Conservation (phyloP, 2,888 invertebrate species). For the Iphiclides podalirius region DNA sequence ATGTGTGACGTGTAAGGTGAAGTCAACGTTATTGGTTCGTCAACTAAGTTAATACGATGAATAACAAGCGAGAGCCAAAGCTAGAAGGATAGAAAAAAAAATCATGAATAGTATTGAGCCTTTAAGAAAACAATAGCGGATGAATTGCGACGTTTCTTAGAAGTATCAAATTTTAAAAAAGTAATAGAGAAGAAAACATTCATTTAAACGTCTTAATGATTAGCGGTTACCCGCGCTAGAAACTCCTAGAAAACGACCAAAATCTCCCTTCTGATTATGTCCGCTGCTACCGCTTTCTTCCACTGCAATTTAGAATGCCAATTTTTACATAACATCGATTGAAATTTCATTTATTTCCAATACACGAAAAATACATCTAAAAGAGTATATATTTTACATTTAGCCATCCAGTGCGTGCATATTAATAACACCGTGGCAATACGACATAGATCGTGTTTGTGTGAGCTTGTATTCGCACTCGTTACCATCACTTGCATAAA, state of each 20-base stretch:
- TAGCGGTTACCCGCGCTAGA: slow-evolving; percentile 81
- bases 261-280: slow-evolving; percentile 72
- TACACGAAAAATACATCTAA: slow-evolving; percentile 20
- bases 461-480: slow-evolving; percentile 48
- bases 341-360: neutral
- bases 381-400: slow-evolving; percentile 32
- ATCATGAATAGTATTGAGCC: slow-evolving; percentile 5
- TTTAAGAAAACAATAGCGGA: slow-evolving; percentile 15
- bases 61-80: slow-evolving; percentile 21
- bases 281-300: slow-evolving; percentile 73
- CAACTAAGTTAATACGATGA: neutral
- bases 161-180: slow-evolving; percentile 34
- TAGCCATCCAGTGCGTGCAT: slow-evolving; percentile 55
- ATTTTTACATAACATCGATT: slow-evolving; percentile 36
- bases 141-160: slow-evolving; percentile 5
- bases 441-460: slow-evolving; percentile 52
- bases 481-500: slow-evolving; percentile 48
- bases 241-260: slow-evolving; percentile 85
- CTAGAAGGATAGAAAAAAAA: slow-evolving; percentile 12
- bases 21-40: neutral
- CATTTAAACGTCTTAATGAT: slow-evolving; percentile 45
- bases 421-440: slow-evolving; percentile 34
- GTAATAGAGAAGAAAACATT: slow-evolving; percentile 49
- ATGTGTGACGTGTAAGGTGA: neutral
- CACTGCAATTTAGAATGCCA: slow-evolving; percentile 70